Evolutionary conservation across 2,797 vertebrate genomes (phyloP), one percentile per base, ranked within the genome.

Genomic region (Cynodonichthys magdalenae): DNA sequence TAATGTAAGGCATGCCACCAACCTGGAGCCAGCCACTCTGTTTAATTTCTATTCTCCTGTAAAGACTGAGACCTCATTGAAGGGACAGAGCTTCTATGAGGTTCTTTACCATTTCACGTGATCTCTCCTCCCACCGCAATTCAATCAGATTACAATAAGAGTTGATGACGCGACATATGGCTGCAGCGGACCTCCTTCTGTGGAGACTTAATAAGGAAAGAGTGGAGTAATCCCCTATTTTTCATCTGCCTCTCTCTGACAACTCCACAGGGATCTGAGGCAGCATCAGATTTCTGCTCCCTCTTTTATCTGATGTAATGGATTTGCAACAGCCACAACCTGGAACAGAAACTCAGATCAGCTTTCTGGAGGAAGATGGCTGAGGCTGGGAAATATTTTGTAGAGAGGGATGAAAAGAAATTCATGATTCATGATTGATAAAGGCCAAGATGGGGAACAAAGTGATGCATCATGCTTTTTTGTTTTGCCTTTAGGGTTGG

Each of bases 261-360:
- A 83, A 75, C 67, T 80, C 77, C 76, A 59, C 28, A 20, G 82
- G 84, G 82, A 80, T 77, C 75, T 59, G 65, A 85, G 70, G 74
- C 80, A 29, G 71, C 77, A 69, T 86, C 84, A 75, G 76, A 83
- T 88, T 81, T 72, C 77, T 72, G 77, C 78, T 77, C 81, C 79
- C 59, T 67, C 77, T 83, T 86, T 88, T 85, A 89, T 90, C 84
- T 88, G 88, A 90, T 91, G 87, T 84, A 87, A 91, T 89, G 85
- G 85, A 90, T 89, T 87, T 83, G 89, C 87, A 92, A 90, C 90
- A 87, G 76, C 80, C 81, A 77, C 87, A 86, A 87, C 87, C 87
- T 85, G 77, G 75, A 85, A 83, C 78, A 66, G 53, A 59, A 69
- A 83, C 78, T 80, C 73, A 63, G 55, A 83, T 80, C 73, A 53